Evolutionary conservation across 1,140 invertebrate genomes (phyloP).

Genomic region (Drosophila watanabei): DNA sequence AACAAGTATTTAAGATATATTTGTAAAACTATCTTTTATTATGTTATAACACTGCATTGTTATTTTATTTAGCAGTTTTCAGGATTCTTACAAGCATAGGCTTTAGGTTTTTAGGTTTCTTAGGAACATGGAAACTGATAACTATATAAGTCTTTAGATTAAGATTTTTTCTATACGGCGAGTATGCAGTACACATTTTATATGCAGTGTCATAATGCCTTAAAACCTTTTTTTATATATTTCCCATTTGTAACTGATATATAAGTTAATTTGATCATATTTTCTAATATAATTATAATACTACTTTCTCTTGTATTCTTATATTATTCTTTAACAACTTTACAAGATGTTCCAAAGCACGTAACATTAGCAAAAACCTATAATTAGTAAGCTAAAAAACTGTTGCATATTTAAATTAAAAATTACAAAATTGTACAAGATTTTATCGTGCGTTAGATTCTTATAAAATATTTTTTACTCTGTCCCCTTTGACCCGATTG

Average conservation of each 20-base stretch:
- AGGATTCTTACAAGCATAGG: too few species aligned
- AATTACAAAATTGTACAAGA: background rate
- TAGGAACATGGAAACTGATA: background rate
- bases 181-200: too few species aligned
- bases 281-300: too few species aligned
- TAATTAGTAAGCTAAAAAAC: background rate
- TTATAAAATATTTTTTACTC: conserved; percentile 2
- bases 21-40: background rate
- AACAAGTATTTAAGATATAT: background rate
- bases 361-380: background rate
- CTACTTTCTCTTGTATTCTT: too few species aligned
- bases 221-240: too few species aligned
- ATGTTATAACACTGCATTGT: background rate
- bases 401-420: background rate
- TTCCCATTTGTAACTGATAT: too few species aligned
- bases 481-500: conserved; percentile 25
- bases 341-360: background rate
- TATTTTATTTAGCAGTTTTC: background rate
- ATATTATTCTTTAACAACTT: too few species aligned
- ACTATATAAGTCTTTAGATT: background rate
- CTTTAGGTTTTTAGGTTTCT: background rate
- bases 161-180: too few species aligned
- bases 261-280: too few species aligned
- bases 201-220: too few species aligned
- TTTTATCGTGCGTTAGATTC: background rate